Conservation (phyloP, 2,797 vertebrate species). For the Philypnodon macrostomus region DNA sequence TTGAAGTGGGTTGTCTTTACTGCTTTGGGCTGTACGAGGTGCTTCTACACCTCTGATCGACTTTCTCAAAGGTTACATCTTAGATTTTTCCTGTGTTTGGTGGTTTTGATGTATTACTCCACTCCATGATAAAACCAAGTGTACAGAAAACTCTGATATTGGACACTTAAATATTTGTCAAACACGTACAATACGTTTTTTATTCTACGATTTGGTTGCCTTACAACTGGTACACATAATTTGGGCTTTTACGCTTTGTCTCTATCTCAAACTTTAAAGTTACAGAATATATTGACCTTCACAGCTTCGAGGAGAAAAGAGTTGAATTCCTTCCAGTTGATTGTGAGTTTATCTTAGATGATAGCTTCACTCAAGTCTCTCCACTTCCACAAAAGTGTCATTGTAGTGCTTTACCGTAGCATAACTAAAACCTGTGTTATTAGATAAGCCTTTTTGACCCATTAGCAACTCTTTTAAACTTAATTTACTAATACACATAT, state of each 20-base stretch:
- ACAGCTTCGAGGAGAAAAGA: neutral
- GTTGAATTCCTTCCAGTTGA: no score
- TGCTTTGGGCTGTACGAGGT: slow-evolving; percentile 72
- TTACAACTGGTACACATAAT: slow-evolving; percentile 14
- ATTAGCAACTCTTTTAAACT: slow-evolving; percentile 78
- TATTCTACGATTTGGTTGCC: slow-evolving; percentile 29
- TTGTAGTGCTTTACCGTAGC: slow-evolving; percentile 53
- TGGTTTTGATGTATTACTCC: slow-evolving; percentile 70
- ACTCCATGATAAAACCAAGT: slow-evolving; percentile 56
- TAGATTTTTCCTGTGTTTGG: slow-evolving; percentile 69
- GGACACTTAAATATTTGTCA: no score
- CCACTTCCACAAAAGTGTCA: slow-evolving; percentile 11
- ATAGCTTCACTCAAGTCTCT: slow-evolving; percentile 15
- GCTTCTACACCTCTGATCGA: slow-evolving; percentile 73
- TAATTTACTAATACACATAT: slow-evolving; percentile 73
- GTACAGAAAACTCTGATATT: slow-evolving; percentile 61
- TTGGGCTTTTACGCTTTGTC: neutral
- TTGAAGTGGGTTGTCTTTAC: slow-evolving; percentile 75
- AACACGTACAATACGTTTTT: slow-evolving; percentile 51
- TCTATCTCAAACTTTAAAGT: no score
- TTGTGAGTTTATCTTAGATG: neutral
- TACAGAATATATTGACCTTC: slow-evolving; percentile 9
- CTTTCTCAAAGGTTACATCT: slow-evolving; percentile 76
- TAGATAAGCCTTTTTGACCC: slow-evolving; percentile 63
- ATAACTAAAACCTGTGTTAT: slow-evolving; percentile 67